Conservation (phyloP, 2,888 invertebrate genomes). For the Chironomus tentans region DNA sequence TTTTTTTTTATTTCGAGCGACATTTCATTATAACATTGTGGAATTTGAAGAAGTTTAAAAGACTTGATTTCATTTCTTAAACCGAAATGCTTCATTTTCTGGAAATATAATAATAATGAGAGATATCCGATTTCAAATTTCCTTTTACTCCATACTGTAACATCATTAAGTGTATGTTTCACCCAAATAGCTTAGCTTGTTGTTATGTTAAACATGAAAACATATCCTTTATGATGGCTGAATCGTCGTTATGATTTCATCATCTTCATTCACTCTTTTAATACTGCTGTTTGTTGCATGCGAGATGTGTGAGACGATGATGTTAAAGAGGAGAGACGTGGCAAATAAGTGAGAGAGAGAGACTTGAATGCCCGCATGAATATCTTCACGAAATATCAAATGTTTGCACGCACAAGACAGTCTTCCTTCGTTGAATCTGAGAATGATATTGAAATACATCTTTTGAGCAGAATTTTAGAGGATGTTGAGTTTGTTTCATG, state of each 20-base stretch:
- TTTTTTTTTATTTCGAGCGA: neutral
- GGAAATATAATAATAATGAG: slow-evolving; percentile 9
- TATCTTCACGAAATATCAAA: neutral
- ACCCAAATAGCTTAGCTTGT: neutral
- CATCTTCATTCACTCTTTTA: neutral
- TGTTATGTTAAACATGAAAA: neutral
- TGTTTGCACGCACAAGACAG: slow-evolving; percentile 6
- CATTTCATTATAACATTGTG: no score
- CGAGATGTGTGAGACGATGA: neutral
- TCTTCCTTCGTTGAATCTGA: neutral
- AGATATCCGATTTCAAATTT: slow-evolving; percentile 24
- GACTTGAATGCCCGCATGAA: slow-evolving; percentile 26
- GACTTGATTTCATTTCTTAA: neutral
- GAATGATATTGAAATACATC: no score
- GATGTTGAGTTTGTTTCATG: no score
- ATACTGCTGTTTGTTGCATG: no score
- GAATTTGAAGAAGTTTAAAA: neutral
- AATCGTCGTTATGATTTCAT: neutral
- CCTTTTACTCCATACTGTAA: neutral
- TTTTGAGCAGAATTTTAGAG: no score
- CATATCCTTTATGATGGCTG: neutral
- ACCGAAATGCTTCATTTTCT: neutral
- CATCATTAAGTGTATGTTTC: neutral
- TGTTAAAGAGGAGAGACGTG: neutral
- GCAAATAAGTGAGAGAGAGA: slow-evolving; percentile 7